These are phyloP conservation scores for Sylvia atricapilla DNA, from an alignment of 2,113 vertebrate genomes.

Conservation along the genomic window DNA sequence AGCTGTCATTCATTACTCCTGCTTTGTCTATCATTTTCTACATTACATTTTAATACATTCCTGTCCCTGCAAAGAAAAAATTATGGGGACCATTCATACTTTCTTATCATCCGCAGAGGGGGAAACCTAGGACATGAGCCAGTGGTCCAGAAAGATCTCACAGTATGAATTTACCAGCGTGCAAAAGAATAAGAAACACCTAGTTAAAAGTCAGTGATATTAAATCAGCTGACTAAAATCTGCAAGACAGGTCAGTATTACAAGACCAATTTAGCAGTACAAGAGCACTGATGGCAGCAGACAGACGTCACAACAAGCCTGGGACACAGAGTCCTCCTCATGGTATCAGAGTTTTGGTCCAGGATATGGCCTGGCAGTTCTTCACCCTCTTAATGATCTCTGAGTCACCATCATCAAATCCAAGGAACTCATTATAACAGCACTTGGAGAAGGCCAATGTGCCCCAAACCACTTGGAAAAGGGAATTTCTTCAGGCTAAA, in stretches of 20 bases:
- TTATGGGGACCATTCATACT: neutral
- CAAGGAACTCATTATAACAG: neutral
- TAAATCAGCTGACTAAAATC: neutral
- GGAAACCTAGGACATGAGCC: neutral
- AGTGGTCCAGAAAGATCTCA: neutral
- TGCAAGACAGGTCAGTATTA: no score
- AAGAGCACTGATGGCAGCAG: neutral
- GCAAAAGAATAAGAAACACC: neutral
- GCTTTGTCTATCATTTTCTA: neutral
- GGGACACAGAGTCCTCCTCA: neutral
- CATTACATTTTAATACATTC: neutral
- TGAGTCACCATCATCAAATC: neutral
- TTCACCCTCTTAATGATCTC: neutral
- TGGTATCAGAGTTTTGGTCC: neutral
- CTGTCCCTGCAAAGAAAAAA: neutral
- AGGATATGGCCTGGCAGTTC: neutral
- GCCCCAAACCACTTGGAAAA: neutral
- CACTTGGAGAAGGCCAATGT: neutral
- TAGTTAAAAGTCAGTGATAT: neutral
- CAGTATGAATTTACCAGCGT: neutral
- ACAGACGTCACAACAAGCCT: accelerated
- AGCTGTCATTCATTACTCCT: neutral
- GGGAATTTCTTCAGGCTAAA: neutral
- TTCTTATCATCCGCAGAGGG: neutral
- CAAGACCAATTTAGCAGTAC: neutral